phyloP scores from a whole-genome alignment of 2,113 vertebrate species.

The Eretmochelys imbricata region DNA sequence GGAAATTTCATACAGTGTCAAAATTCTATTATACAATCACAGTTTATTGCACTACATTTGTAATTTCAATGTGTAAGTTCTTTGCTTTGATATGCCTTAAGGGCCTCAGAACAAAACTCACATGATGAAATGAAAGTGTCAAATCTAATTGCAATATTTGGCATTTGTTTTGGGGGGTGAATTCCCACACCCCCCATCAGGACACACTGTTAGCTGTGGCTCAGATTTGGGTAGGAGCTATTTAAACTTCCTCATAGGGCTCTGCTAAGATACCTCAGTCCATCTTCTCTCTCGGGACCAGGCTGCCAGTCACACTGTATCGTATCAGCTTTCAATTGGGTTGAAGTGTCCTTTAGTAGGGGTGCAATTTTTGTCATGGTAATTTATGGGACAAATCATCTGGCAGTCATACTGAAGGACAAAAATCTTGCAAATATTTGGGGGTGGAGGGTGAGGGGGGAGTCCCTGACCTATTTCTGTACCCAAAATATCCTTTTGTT shows the following conservation, averaged over 20 bases:
- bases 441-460: rapidly evolving
- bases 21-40: background rate
- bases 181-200: background rate
- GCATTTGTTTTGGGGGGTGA: background rate
- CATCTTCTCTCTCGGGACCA: background rate
- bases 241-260: background rate
- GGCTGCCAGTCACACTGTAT: background rate
- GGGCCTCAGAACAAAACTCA: background rate
- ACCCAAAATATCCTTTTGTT: background rate
- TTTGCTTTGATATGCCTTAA: background rate
- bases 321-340: background rate
- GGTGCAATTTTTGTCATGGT: background rate
- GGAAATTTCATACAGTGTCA: background rate
- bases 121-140: background rate
- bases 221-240: background rate
- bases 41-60: background rate
- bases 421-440: background rate
- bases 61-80: background rate
- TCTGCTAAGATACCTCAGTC: background rate
- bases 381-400: background rate
- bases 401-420: background rate
- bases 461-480: rapidly evolving
- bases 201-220: background rate
- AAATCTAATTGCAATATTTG: background rate
- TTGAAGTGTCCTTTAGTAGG: background rate